A percentile compares a stretch with the other conserved stretches of the same genome.
Evolutionary conservation across 2,888 invertebrate species (phyloP).

Genomic region (Schizotus pectinicornis): DNA sequence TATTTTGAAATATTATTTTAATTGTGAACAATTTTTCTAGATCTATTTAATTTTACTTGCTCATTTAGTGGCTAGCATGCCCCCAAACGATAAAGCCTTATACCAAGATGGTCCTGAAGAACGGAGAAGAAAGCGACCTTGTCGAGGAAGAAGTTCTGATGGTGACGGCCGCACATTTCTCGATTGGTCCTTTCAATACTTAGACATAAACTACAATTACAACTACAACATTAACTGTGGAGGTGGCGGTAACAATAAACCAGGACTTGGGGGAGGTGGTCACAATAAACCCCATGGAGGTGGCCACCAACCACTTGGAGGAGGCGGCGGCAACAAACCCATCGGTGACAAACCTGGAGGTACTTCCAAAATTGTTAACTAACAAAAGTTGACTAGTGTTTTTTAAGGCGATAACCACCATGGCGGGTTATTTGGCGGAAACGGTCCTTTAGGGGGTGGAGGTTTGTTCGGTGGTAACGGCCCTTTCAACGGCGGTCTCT

Average conservation of each 20-base stretch:
- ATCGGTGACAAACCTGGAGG: conserved; percentile 3
- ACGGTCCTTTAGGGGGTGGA: neutral
- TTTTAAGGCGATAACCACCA: neutral
- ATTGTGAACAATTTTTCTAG: neutral
- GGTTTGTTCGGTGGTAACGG: conserved; percentile 4
- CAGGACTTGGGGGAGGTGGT: neutral
- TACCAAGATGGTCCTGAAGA: conserved; percentile 13
- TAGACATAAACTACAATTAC: conserved; percentile 46
- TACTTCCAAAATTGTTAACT: too few species aligned
- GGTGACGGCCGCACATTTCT: conserved; percentile 45
- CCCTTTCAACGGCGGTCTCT: conserved; percentile 10
- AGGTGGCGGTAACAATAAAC: conserved; percentile 24
- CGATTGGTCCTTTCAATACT: conserved; percentile 40
- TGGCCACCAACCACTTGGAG: neutral
- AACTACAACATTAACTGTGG: conserved; percentile 46
- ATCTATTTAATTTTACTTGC: neutral
- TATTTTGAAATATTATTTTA: neutral
- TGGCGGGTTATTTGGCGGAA: conserved; percentile 3
- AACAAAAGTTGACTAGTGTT: too few species aligned
- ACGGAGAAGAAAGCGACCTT: conserved; percentile 11
- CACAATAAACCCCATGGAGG: neutral
- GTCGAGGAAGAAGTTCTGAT: conserved; percentile 24
- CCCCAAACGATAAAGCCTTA: conserved; percentile 26
- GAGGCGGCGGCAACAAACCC: conserved; percentile 11
- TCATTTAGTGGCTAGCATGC: neutral